Evolutionary conservation across 92 coral and sea anemone genomes (phyloP).

Genomic region (Chrysogorgia sp.): DNA sequence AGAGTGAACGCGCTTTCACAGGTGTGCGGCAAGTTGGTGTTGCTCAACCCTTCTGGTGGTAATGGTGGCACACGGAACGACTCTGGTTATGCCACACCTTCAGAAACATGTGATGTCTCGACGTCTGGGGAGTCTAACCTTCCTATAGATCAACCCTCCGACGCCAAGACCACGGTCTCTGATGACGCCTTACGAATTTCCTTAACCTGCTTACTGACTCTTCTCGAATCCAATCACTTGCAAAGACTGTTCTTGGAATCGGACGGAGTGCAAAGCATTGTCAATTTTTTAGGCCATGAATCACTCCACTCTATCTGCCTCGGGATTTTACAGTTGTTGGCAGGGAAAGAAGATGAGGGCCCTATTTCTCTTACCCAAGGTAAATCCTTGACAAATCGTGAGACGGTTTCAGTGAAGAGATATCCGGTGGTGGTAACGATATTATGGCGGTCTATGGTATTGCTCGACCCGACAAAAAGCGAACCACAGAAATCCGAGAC

Average conservation of each 20-base stretch:
- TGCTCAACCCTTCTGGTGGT: conserved; percentile 6
- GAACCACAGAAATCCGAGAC: background rate
- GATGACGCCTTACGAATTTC: conserved; percentile 28
- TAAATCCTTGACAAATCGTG: background rate
- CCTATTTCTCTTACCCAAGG: background rate
- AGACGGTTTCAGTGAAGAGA: background rate
- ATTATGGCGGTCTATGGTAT: conserved; percentile 17
- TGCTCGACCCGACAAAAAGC: conserved; percentile 16
- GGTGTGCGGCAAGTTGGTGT: background rate
- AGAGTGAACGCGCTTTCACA: background rate
- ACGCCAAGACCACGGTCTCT: background rate
- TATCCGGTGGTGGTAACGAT: conserved; percentile 5
- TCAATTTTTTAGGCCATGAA: conserved; percentile 15
- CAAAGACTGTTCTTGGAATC: conserved; percentile 8
- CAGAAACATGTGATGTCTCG: background rate
- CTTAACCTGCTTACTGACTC: background rate
- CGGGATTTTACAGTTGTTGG: conserved; percentile 14
- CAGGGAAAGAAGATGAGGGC: background rate
- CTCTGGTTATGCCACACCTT: conserved; percentile 32
- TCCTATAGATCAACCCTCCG: background rate
- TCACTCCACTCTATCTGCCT: conserved; percentile 13
- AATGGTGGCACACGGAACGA: no score
- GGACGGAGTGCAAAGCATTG: conserved; percentile 8
- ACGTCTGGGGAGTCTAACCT: background rate
- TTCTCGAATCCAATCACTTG: conserved; percentile 13